phyloP scores from a whole-genome alignment of 1,140 invertebrate genomes.

The Eciton burchellii region DNA sequence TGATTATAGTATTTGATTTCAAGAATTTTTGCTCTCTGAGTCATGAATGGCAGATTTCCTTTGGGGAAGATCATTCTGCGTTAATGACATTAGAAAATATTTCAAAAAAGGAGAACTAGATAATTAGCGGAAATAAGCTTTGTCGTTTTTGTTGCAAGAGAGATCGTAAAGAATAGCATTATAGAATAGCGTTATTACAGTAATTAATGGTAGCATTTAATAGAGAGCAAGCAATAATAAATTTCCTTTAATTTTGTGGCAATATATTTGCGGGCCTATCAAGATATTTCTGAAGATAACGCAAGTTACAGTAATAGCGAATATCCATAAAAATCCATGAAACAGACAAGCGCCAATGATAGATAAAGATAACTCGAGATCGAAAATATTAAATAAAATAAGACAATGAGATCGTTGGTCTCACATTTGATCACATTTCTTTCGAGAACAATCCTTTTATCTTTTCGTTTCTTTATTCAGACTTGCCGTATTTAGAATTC shows the following conservation, averaged over 20 bases:
- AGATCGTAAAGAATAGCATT: background rate
- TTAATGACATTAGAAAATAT: background rate
- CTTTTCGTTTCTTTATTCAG: background rate
- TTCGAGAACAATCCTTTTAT: slow-evolving; percentile 2
- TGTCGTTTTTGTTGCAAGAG: background rate
- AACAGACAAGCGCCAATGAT: background rate
- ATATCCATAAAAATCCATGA: background rate
- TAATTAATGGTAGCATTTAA: background rate
- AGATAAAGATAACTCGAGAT: background rate
- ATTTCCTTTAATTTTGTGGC: background rate
- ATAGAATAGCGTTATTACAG: background rate
- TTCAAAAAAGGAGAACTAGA: background rate
- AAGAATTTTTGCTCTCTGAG: background rate
- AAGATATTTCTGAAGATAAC: background rate
- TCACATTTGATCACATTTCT: background rate
- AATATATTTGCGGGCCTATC: background rate
- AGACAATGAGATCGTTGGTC: background rate
- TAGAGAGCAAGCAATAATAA: background rate
- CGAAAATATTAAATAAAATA: background rate
- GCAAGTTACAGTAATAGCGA: slow-evolving; percentile 1
- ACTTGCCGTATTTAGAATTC: background rate
- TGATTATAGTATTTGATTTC: background rate
- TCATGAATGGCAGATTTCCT: background rate
- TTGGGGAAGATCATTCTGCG: background rate
- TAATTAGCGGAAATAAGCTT: background rate